Conservation (phyloP, 2,797 vertebrate genomes). For the Ceryle rudis region DNA sequence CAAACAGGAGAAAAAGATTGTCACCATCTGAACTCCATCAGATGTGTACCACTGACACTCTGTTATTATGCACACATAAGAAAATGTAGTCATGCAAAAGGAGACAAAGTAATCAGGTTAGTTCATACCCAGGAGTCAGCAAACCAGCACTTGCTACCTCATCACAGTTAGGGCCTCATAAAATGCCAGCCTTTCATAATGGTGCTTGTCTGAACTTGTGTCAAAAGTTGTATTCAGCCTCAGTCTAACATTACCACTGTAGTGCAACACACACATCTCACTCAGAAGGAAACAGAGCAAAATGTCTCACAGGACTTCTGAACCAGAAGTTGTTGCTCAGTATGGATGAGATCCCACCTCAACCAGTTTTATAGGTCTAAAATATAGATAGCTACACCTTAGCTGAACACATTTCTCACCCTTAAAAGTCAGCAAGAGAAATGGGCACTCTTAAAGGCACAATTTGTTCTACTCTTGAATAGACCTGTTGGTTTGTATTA, state of each 20-base stretch:
- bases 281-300: not conserved
- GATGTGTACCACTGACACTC: not conserved
- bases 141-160: not conserved
- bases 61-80: not conserved
- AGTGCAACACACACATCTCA: fast-evolving
- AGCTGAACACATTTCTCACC: not conserved
- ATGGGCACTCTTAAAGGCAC: not conserved
- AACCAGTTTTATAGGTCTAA: not conserved
- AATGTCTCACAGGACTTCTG: not conserved
- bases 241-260: not conserved
- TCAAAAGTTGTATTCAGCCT: not conserved
- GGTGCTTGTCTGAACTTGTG: not conserved
- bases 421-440: not conserved
- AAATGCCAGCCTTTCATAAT: not conserved
- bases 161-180: not conserved
- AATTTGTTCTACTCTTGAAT: not conserved
- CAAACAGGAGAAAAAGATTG: not conserved
- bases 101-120: not conserved
- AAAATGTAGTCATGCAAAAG: not conserved
- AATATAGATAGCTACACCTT: not conserved
- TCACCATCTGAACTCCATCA: not conserved
- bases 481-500: not conserved
- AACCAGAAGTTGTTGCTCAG: not conserved
- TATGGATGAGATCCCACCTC: not conserved
- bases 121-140: not conserved